Evolutionary conservation across 2,888 invertebrate genomes (phyloP), one percentile per base, ranked within the genome.

Genomic region (Girardia tigrina): DNA sequence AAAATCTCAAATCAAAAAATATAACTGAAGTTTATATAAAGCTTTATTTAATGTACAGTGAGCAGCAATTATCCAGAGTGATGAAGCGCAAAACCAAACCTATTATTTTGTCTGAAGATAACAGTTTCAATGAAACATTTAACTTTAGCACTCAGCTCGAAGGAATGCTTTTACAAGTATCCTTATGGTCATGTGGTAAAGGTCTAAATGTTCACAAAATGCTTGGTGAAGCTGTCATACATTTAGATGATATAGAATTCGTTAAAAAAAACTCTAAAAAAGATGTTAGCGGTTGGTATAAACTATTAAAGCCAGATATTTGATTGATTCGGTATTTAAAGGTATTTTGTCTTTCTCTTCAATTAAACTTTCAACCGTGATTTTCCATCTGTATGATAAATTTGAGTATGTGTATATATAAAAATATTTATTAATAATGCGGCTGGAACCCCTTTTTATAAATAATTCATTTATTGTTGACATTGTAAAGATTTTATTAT

Each of bases 21-120:
- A 73, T 75, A 4, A 36, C 28, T 26, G 75, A 75, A 27, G 74
- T 75, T 1, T 75, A 75, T 28, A 42, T 73, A 29, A 75, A 75
- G n/a, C 28, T 75, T 4, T 75, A 75, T 42, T 42, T 75, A 1
- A 36, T 75, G 75, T 75, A 75, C 76, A 75, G 75, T 26, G 75
- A 75, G 27, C 75, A 75, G 23, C 74, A 75, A 29, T 36, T 75
- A 8, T 72, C 72, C 12, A 75, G 74, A 72, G 28, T 75, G 2
- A 75, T 75, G 75, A 75, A 75, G 29, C 16, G 75, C 20, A 73
- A 75, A 36, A 75, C 75, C 27, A 75, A 75, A 75, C 20, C 29
- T 26, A 27, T 72, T 23, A n/a, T 27, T 36, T 16, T 29, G 2
- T 23, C 23, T 28, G 36, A 72, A 29, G 26, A 42, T 4, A 27